phyloP scores from a whole-genome alignment of 1,140 invertebrate species.

The Leguminivora glycinivorella region DNA sequence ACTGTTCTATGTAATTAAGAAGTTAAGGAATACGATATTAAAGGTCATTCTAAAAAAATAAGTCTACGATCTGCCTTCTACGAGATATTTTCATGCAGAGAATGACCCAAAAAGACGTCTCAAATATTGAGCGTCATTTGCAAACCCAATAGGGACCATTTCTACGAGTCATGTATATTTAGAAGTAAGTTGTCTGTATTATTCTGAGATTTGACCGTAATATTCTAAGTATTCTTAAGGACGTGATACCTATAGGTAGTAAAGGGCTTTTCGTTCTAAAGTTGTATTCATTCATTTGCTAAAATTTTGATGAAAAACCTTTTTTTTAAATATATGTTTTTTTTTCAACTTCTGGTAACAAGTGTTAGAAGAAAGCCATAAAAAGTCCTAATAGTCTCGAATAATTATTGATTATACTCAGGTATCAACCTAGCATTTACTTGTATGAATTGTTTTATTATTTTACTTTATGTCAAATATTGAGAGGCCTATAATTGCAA shows the following conservation, averaged over 20 bases:
- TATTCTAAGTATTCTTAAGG: constrained; percentile 2
- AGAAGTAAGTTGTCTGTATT: constrained; percentile 1
- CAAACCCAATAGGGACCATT: background rate
- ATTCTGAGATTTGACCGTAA: background rate
- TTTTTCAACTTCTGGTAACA: constrained; percentile 2
- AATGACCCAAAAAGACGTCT: no score
- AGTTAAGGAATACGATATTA: no score
- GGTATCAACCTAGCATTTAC: constrained; percentile 17
- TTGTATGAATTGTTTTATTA: constrained; percentile 3
- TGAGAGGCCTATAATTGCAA: background rate
- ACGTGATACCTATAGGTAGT: background rate
- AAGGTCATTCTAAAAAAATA: no score
- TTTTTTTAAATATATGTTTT: background rate
- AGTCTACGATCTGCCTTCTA: no score
- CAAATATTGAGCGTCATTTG: no score
- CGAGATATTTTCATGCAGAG: no score
- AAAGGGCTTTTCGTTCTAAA: background rate
- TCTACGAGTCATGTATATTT: constrained; percentile 10
- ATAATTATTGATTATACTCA: constrained; percentile 20
- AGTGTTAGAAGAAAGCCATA: constrained; percentile 8
- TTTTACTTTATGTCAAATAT: background rate
- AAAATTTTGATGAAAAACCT: background rate
- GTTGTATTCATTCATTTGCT: background rate
- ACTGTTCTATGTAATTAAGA: no score
- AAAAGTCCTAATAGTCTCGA: constrained; percentile 16